Evolutionary conservation across 2,888 invertebrate species (phyloP).

Genomic region (Leistus spinibarbis): DNA sequence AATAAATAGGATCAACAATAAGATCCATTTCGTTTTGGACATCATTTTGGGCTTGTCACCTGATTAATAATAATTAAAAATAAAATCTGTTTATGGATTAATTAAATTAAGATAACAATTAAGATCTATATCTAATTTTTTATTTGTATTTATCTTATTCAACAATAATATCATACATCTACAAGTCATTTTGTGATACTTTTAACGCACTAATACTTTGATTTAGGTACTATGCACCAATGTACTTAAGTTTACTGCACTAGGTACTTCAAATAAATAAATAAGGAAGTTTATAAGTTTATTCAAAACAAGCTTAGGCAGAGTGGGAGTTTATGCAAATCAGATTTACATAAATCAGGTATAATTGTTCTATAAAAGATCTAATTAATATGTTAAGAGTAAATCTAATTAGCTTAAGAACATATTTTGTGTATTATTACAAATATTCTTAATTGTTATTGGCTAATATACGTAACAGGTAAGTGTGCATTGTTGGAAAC

Average conservation of each 20-base stretch:
- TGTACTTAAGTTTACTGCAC: neutral
- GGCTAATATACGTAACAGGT: neutral
- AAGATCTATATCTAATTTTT: neutral
- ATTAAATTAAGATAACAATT: neutral
- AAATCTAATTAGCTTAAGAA: neutral
- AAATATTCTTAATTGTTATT: neutral
- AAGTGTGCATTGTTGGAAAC: neutral
- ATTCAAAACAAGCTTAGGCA: neutral
- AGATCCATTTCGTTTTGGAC: conserved; percentile 81
- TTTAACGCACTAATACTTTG: neutral
- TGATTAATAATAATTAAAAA: neutral
- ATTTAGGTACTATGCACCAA: neutral
- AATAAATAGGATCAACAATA: conserved; percentile 75
- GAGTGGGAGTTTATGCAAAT: neutral
- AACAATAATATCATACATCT: neutral
- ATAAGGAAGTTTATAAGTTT: neutral
- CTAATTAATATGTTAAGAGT: neutral
- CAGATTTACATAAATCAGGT: neutral
- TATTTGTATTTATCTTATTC: neutral
- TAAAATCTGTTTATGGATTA: neutral
- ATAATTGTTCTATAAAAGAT: neutral
- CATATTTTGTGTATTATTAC: neutral
- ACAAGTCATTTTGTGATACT: neutral
- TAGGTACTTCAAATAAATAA: neutral
- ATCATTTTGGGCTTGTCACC: conserved; percentile 65